Evolutionary conservation across 2,888 invertebrate genomes (phyloP).

Genomic region (Monochamus alternatus): DNA sequence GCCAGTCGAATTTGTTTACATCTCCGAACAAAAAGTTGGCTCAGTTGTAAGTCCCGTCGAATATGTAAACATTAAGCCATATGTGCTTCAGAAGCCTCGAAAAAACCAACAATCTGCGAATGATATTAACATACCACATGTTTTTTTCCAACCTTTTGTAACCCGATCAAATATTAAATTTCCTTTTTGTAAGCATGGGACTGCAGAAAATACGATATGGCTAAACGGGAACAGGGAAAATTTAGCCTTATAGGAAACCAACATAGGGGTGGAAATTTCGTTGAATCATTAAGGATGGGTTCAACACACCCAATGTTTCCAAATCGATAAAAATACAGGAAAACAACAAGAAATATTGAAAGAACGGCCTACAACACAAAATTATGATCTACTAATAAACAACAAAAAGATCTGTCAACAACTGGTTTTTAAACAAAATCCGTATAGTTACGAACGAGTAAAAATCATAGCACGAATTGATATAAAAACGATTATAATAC

Average conservation of each 20-base stretch:
- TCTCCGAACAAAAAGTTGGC: slow-evolving; percentile 14
- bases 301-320: slow-evolving; percentile 68
- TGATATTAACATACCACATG: slow-evolving; percentile 46
- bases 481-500: not conserved
- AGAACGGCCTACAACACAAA: not conserved
- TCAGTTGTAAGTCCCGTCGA: slow-evolving; percentile 4
- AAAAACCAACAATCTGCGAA: slow-evolving; percentile 37
- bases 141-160: slow-evolving; percentile 31
- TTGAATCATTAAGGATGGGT: slow-evolving; percentile 60
- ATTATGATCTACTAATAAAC: slow-evolving; percentile 2
- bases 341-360: slow-evolving; percentile 47
- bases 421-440: slow-evolving; percentile 4
- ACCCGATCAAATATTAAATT: slow-evolving; percentile 14
- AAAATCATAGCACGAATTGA: not conserved
- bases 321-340: slow-evolving; percentile 66
- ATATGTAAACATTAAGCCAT: slow-evolving; percentile 41
- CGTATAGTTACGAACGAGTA: not conserved
- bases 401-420: not conserved
- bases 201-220: slow-evolving; percentile 47
- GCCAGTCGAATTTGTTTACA: slow-evolving; percentile 7
- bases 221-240: slow-evolving; percentile 49
- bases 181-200: slow-evolving; percentile 42
- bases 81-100: slow-evolving; percentile 38
- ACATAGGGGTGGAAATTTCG: slow-evolving; percentile 56
- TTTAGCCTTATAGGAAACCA: slow-evolving; percentile 55